Evolutionary conservation across 2,888 invertebrate genomes (phyloP), one percentile per base, ranked within the genome.

Genomic region (Lamproptera curius): DNA sequence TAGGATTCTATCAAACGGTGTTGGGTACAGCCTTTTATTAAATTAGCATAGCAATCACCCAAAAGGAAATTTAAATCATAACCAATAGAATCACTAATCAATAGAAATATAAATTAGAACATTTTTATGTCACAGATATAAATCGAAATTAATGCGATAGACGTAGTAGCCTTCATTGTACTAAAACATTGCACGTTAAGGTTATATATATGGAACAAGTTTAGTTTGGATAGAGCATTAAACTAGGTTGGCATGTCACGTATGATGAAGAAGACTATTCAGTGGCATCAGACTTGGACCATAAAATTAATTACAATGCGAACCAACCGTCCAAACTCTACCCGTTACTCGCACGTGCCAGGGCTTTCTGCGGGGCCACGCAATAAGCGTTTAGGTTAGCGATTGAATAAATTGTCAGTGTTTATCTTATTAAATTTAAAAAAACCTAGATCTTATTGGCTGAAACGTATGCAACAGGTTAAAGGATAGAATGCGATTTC

Each of bases 271-370:
- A 46, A 46, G 45, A 42, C 37, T 34, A 16, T 39, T 50, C 36
- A 23, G 38, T 40, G 34, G 56, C 59, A 57, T 63, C 59, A 53
- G 45, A 56, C 61, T 59, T 61, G 37, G 58, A 60, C 73, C 70
- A 72, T 77, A 73, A 77, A 76, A 76, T 76, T 78, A 76, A 78
- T 76, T 79, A 73, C 76, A 76, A 76, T 73, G 71, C 65, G 70
- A 65, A 58, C 61, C 59, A 59, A 58, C 55, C 61, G 57, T 65
- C 62, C 57, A 56, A 71, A 74, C 70, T 76, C 71, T 66, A 67
- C 70, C 65, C 76, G 70, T 80, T 79, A 77, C 69, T 75, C 67
- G 79, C 79, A 81, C 79, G 76, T 77, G 81, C 57, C 55, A 53
- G 51, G 51, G 31, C 34, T 26, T 55, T 28, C 16, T 42, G 38